Evolutionary conservation across 2,888 invertebrate genomes (phyloP).

Genomic region (Andricus curvator): DNA sequence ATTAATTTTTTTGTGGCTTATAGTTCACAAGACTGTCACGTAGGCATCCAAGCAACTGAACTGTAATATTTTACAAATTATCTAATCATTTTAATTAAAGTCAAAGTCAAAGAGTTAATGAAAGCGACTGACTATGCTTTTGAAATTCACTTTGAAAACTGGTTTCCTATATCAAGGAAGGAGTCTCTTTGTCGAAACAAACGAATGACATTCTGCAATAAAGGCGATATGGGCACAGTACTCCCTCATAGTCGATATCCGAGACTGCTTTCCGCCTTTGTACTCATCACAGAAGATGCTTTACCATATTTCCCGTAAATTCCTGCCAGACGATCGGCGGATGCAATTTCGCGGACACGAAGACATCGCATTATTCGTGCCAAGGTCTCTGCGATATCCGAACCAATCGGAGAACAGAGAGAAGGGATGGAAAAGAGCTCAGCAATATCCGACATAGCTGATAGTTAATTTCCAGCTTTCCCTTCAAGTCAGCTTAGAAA

Average conservation of each 20-base stretch:
- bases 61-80: no score
- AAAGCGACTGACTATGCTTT: not conserved
- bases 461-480: conserved; percentile 58
- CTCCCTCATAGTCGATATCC: conserved; percentile 33
- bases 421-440: conserved; percentile 43
- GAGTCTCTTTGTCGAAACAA: not conserved
- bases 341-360: conserved; percentile 45
- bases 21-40: no score
- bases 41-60: no score
- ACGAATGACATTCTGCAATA: conserved; percentile 1
- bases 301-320: conserved; percentile 36
- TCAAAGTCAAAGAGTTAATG: not conserved
- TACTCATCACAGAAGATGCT: conserved; percentile 22
- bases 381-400: conserved; percentile 41
- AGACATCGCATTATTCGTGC: conserved; percentile 46
- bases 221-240: not conserved
- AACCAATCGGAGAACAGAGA: conserved; percentile 39
- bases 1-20: no score
- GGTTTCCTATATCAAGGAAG: not conserved
- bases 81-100: not conserved
- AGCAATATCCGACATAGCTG: conserved; percentile 59
- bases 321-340: conserved; percentile 44
- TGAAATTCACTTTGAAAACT: not conserved
- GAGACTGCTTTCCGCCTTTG: conserved; percentile 38
- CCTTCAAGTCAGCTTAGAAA: conserved; percentile 26